Base-by-base conservation (phyloP, 2,888 invertebrate species). In the Drosophila leonis region DNA sequence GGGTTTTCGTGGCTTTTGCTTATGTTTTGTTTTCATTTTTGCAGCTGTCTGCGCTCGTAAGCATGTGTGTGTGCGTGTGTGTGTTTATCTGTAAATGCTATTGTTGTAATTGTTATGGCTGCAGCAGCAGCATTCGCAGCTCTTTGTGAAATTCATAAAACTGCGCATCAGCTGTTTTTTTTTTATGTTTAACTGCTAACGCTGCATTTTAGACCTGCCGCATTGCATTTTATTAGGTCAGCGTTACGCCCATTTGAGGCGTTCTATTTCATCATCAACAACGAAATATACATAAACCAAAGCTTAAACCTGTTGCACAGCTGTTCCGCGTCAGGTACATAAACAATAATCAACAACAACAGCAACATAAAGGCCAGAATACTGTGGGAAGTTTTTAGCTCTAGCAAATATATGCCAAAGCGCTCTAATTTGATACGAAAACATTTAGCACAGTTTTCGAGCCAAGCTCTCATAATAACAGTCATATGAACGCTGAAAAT, bases 11-110 rank as follows among this genome's bases (percentile, higher is more conserved):
- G 67, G 63, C 72, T 84, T 84, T 73, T 80, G 73, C 56, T 62
- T 71, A 70, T 83, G 83, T 83, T 83, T 88, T 88, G 88, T 88
- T 83, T 88, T 83, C 80, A 44, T 82, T 78, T 80, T 82, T 88
- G 88, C 83, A 85, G 83, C 88, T 88, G 88, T 72, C 88, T 70
- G 62, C 9, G 55, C 59, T 56, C 54, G 46, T 44, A 59, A 27
- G 2, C n/a, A 10, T 39, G 4, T 29, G 0, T 37, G 18, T 4
- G 15, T 54, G 51, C 10, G n/a, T 29, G 27, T 27, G 46, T 31
- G 18, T 41, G 20, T 66, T 31, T 60, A 64, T 48, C 48, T 44
- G 39, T 60, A 41, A 60, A 77, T 64, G 65, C 64, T 48, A 67
- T 77, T 55, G 57, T 52, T 63, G 65, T 75, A 71, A 64, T 57